A percentile compares a stretch with the other conserved stretches of the same genome.
phyloP scores from a whole-genome alignment of 2,113 vertebrate genomes.

The Uria aalge region DNA sequence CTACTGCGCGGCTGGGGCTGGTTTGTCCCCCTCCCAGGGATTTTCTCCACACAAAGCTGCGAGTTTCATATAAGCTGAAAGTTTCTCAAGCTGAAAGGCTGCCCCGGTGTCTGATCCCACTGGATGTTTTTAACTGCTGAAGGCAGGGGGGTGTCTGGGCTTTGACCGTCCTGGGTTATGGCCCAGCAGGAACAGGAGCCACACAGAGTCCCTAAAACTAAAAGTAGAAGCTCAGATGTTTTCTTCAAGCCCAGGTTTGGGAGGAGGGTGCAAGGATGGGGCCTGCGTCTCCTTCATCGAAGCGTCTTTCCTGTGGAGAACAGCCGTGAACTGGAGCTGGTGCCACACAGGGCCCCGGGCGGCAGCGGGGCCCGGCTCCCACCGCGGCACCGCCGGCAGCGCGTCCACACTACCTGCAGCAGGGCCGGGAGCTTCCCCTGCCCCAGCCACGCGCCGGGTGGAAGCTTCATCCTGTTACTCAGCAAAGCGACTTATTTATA shows the following conservation, averaged over 20 bases:
- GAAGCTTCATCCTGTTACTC: not conserved
- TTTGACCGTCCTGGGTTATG: not conserved
- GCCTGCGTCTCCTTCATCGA: not conserved
- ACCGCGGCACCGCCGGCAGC: not conserved
- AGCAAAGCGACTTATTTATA: conserved; percentile 14
- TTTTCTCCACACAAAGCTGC: not conserved
- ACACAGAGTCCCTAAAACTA: not conserved
- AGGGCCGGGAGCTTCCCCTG: not conserved
- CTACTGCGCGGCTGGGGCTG: not conserved
- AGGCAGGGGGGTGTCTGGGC: not conserved
- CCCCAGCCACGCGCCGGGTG: not conserved
- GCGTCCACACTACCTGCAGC: not conserved
- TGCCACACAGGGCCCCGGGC: not conserved
- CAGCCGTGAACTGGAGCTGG: not conserved
- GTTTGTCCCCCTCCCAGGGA: not conserved
- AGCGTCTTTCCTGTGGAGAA: not conserved
- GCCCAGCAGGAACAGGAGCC: not conserved
- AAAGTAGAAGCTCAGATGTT: not conserved
- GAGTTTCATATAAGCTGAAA: not conserved
- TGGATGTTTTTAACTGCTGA: not conserved
- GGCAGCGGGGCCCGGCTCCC: not conserved
- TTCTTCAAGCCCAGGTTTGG: not conserved
- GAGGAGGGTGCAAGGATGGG: not conserved
- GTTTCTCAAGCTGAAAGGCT: not conserved
- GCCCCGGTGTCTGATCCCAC: not conserved